A percentile compares a stretch with the other conserved stretches of the same genome.
Evolutionary conservation across 2,113 vertebrate genomes (phyloP).

Genomic region (Pseudorectes ferrugineus): DNA sequence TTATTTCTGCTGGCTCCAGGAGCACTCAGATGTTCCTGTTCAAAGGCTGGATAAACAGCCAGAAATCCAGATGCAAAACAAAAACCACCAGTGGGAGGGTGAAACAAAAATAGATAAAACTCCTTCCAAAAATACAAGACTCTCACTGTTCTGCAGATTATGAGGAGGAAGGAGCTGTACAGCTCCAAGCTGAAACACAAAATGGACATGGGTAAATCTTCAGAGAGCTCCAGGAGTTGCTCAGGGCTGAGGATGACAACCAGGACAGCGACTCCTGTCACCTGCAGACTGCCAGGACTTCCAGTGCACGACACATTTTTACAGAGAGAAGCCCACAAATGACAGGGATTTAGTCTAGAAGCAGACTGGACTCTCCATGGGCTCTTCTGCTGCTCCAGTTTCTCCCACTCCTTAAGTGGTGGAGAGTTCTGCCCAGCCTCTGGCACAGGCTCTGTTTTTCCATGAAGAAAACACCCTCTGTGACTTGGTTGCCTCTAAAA

Average conservation of each 20-base stretch:
- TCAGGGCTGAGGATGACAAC: neutral
- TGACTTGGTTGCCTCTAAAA: neutral
- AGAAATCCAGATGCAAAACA: slow-evolving; percentile 9
- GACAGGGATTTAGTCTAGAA: neutral
- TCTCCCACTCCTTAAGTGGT: neutral
- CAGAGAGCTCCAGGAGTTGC: neutral
- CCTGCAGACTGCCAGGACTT: neutral
- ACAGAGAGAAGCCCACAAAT: neutral
- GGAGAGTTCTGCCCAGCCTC: neutral
- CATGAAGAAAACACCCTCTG: neutral
- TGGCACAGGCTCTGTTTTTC: neutral
- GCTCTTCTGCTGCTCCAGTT: neutral
- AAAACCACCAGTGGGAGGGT: neutral
- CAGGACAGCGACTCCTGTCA: neutral
- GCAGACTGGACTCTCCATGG: neutral
- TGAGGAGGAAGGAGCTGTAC: neutral
- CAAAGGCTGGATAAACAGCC: neutral
- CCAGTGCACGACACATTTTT: accelerated
- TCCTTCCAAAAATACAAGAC: neutral
- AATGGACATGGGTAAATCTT: accelerated
- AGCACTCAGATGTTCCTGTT: neutral
- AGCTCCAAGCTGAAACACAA: neutral
- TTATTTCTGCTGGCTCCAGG: neutral
- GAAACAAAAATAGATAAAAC: neutral
- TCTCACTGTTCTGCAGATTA: neutral